phyloP scores from a whole-genome alignment of 2,797 vertebrate species.

The Centropyge bicolor region DNA sequence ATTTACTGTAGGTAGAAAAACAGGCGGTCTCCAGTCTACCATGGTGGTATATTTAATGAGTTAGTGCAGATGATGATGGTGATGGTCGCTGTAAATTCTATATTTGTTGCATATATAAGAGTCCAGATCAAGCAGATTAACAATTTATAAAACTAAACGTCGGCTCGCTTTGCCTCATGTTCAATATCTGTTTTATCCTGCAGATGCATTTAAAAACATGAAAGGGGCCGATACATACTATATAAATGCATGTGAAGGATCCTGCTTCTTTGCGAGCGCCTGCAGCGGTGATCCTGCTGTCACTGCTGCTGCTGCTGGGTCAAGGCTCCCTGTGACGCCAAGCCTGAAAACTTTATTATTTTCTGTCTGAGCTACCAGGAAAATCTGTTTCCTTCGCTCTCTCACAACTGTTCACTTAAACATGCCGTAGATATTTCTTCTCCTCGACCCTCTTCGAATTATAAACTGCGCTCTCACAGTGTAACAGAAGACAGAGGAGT shows the following conservation, averaged over 20 bases:
- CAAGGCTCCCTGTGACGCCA: background rate
- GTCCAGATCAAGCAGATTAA: constrained; percentile 6
- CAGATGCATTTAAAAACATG: constrained; percentile 39
- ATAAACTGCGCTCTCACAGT: background rate
- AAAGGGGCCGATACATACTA: constrained; percentile 25
- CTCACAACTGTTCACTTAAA: background rate
- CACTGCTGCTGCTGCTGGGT: background rate
- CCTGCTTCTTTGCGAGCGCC: constrained; percentile 1
- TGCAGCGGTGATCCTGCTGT: constrained; percentile 20
- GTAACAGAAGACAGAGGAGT: constrained; percentile 5
- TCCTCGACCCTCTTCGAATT: background rate
- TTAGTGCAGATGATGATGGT: background rate
- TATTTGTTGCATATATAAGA: constrained; percentile 10
- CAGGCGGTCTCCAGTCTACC: background rate
- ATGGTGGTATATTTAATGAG: constrained; percentile 11
- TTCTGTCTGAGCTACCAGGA: constrained; percentile 7
- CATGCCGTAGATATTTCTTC: background rate
- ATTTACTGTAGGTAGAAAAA: constrained; percentile 8
- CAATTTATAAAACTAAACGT: constrained; percentile 19
- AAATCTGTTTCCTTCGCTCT: constrained; percentile 17
- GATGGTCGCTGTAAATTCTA: background rate
- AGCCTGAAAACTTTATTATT: constrained; percentile 3
- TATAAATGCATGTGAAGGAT: constrained; percentile 25
- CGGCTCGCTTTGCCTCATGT: constrained; percentile 37
- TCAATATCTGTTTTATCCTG: constrained; percentile 25